Conservation (phyloP, 30 jellyfish, hydroid and myxozoan species). For the Nemopilema nomurai region DNA sequence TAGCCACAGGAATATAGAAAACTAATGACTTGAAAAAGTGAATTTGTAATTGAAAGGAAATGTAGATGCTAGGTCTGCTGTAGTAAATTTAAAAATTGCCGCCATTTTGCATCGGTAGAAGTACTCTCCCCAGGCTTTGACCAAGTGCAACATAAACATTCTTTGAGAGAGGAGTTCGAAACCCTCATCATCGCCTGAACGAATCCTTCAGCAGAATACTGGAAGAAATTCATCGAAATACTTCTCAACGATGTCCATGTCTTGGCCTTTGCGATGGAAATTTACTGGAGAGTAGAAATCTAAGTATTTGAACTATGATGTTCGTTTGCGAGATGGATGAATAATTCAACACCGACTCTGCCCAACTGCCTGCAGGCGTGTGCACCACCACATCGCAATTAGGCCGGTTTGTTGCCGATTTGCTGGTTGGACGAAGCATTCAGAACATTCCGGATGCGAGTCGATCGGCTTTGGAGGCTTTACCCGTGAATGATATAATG, state of each 20-base stretch:
- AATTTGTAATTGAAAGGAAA: no score
- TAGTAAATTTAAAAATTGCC: not conserved
- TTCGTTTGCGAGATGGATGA: not conserved
- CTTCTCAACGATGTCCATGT: not conserved
- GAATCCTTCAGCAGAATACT: not conserved
- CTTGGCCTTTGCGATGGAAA: not conserved
- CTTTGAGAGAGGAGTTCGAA: not conserved
- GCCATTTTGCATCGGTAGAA: not conserved
- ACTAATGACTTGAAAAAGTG: no score
- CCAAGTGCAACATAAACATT: not conserved
- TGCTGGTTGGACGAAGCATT: not conserved
- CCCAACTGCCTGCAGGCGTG: not conserved
- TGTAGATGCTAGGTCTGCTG: not conserved
- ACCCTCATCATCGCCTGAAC: not conserved
- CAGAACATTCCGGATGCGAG: not conserved
- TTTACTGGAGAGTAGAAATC: not conserved
- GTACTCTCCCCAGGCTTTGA: not conserved
- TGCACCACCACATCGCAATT: not conserved
- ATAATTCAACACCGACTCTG: not conserved
- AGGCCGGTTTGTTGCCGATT: not conserved
- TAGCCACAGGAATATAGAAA: no score
- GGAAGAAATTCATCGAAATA: not conserved
- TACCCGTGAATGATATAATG: not conserved
- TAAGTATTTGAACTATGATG: not conserved
- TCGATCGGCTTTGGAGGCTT: not conserved